These are phyloP conservation scores for Drosophila obscura DNA, from an alignment of 1,140 invertebrate genomes.

Conservation along the genomic window DNA sequence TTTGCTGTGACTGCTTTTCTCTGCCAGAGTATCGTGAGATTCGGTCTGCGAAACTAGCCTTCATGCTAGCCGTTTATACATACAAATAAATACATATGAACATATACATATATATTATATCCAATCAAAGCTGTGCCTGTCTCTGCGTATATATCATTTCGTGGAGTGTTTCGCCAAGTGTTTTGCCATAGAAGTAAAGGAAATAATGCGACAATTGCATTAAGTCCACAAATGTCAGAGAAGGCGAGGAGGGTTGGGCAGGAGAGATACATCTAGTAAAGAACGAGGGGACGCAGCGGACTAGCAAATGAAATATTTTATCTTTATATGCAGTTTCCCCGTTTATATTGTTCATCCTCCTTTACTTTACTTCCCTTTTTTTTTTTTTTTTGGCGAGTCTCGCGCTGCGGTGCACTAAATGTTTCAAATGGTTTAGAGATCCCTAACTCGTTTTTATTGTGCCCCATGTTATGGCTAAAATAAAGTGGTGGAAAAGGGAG, in stretches of 20 bases:
- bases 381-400: background rate
- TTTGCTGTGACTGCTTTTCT: too few species aligned
- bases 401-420: constrained; percentile 55
- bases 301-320: constrained; percentile 55
- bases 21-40: too few species aligned
- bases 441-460: constrained; percentile 56
- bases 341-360: constrained; percentile 4
- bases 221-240: constrained; percentile 40
- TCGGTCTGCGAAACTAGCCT: too few species aligned
- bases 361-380: background rate
- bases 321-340: constrained; percentile 49
- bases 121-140: constrained; percentile 1
- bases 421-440: constrained; percentile 61
- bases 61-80: background rate
- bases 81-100: background rate
- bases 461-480: constrained; percentile 30
- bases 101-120: background rate
- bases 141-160: constrained; percentile 39
- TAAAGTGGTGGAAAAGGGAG: constrained; percentile 6
- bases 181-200: constrained; percentile 28
- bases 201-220: constrained; percentile 65
- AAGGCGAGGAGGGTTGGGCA: background rate
- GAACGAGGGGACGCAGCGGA: background rate
- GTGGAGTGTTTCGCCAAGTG: constrained; percentile 25
- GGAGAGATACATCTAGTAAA: constrained; percentile 6